A percentile compares a stretch with the other conserved stretches of the same genome.
These are phyloP conservation scores for Stratiolaelaps scimitus DNA, from an alignment of 1,140 invertebrate species.

Conservation along the genomic window DNA sequence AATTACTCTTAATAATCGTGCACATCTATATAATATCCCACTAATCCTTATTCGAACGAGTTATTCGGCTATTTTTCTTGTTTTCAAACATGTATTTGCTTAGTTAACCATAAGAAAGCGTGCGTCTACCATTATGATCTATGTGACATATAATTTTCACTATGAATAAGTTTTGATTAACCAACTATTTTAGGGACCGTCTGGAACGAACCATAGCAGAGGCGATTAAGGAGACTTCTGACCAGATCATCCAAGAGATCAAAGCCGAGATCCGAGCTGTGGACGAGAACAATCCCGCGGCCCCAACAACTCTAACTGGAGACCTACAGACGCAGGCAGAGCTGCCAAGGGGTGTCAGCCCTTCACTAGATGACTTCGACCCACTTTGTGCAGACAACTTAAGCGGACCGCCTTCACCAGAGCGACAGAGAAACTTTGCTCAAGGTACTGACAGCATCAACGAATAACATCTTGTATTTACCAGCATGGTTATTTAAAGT, in stretches of 20 bases:
- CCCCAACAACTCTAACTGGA: too few relatives aligned
- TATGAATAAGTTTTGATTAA: not conserved
- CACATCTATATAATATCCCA: too few relatives aligned
- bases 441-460: constrained; percentile 1
- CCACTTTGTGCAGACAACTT: constrained; percentile 11
- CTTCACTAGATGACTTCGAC: constrained; percentile 18
- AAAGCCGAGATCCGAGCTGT: constrained; percentile 24
- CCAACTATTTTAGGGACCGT: not conserved
- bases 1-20: too few relatives aligned
- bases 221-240: constrained; percentile 10
- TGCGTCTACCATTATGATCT: too few relatives aligned
- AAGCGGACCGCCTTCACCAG: constrained; percentile 18
- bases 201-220: constrained; percentile 25
- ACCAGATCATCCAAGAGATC: constrained; percentile 22
- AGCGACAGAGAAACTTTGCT: constrained; percentile 19
- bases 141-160: too few relatives aligned
- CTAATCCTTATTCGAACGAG: too few relatives aligned
- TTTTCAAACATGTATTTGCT: too few relatives aligned
- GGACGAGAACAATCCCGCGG: not conserved
- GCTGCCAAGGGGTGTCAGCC: not conserved
- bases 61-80: too few relatives aligned
- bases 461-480: too few relatives aligned
- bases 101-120: too few relatives aligned
- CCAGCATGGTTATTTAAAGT: too few relatives aligned
- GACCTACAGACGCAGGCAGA: not conserved